Evolutionary conservation across 2,797 vertebrate genomes (phyloP), one percentile per base, ranked within the genome.

Genomic region (Pipistrellus pygmaeus): DNA sequence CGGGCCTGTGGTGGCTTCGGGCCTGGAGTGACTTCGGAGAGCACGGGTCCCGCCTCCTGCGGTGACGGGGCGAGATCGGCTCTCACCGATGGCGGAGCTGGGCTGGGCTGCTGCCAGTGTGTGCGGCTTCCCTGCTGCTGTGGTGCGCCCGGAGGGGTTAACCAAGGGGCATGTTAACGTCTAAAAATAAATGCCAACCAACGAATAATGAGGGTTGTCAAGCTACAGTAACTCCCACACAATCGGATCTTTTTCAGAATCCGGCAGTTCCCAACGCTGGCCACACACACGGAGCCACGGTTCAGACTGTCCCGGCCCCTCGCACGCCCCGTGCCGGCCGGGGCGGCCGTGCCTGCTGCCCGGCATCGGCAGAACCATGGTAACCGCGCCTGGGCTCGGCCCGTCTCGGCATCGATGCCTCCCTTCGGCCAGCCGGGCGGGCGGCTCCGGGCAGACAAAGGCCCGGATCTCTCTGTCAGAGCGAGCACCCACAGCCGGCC

Each of bases 101-200:
- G n/a, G 44, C 44, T 11, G 44, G 44, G 44, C 44, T 44, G 44
- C 44, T 44, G 25, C 27, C 85, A 35, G 27, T 27, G 60, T 53
- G 48, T 68, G 20, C 10, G 55, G 68, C 48, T 83, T 72, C 44
- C 62, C 41, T 41, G 71, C 60, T 55, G 8, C 35, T 14, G 11
- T 32, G 20, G 0, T 11, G 12, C 25, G 27, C 75, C 91, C 1
- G 0, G 20, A 60, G 38, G 69, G 41, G 44, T 62, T 51, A 75
- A 94, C 77, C 44, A 4, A 3, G n/a, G 78, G 46, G 62, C 68
- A n/a, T 6, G 11, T 69, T 86, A 84, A 90, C 75, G 91, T 66
- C 73, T 93, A 80, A 91, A 95, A 94, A 90, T 93, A 82, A 86
- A 97, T 81, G 66, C 69, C 71, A 55, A 8, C 53, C 84, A 72